These are phyloP conservation scores for Eupeodes latifasciatus DNA, from an alignment of 2,888 invertebrate species.

Conservation along the genomic window DNA sequence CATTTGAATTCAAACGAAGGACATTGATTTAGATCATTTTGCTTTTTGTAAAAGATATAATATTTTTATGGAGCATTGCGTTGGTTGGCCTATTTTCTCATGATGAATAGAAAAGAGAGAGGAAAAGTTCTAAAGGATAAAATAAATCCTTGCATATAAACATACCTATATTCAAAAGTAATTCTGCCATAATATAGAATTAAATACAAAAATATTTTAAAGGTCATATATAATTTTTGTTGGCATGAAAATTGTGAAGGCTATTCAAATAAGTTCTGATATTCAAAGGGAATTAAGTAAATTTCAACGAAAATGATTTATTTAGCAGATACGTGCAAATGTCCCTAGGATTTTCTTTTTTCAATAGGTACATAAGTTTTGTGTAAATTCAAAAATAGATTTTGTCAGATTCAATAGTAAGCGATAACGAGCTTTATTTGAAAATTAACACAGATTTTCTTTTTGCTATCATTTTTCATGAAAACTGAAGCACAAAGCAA, in stretches of 20 bases:
- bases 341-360: not conserved
- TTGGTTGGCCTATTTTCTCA: not conserved
- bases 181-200: not conserved
- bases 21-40: constrained; percentile 18
- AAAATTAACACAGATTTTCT: no score
- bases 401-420: no score
- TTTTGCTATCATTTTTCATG: no score
- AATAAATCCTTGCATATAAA: not conserved
- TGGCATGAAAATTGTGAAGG: not conserved
- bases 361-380: no score
- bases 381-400: no score
- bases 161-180: no score
- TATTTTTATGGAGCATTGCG: not conserved
- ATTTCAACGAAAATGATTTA: no score
- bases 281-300: no score
- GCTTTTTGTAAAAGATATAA: not conserved
- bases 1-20: constrained; percentile 5
- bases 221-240: not conserved
- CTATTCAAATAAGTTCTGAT: no score
- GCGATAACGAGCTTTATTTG: no score
- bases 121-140: not conserved
- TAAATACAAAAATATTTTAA: not conserved
- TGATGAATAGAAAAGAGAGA: not conserved
- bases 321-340: no score
- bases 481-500: no score